These are phyloP conservation scores for Conopomorpha cramerella DNA, from an alignment of 1,140 invertebrate species.

Conservation along the genomic window DNA sequence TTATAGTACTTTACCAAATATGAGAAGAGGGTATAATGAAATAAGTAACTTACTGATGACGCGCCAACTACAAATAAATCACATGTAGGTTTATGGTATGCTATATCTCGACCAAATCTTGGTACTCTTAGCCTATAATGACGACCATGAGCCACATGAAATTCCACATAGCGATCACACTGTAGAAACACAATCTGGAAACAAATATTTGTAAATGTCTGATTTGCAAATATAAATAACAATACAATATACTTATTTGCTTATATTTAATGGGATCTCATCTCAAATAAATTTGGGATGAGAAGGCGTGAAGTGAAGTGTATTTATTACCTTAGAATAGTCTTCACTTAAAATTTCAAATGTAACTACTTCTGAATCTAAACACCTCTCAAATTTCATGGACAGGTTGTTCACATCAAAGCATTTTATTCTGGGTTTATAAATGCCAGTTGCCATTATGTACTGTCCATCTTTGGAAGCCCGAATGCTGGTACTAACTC, in stretches of 20 bases:
- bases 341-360: constrained; percentile 90
- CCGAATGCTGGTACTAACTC: constrained; percentile 82
- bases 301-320: no score
- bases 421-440: constrained; percentile 95
- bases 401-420: constrained; percentile 96
- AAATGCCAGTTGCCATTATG: constrained; percentile 91
- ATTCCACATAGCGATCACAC: constrained; percentile 90
- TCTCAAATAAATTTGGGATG: no score
- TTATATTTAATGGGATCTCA: no score
- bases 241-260: no score
- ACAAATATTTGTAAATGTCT: constrained; percentile 4
- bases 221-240: constrained; percentile 3
- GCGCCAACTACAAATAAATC: constrained; percentile 92
- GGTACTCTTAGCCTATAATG: constrained; percentile 93
- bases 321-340: constrained; percentile 86
- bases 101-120: constrained; percentile 92
- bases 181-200: constrained; percentile 78
- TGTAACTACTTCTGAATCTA: constrained; percentile 92
- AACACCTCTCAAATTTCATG: constrained; percentile 97
- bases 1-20: no score
- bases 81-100: constrained; percentile 88
- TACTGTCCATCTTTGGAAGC: constrained; percentile 93
- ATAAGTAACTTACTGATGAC: constrained; percentile 68
- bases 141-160: constrained; percentile 90
- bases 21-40: no score